These are phyloP conservation scores for Phataginus tricuspis DNA, from an alignment of 2,797 vertebrate species.

Conservation along the genomic window DNA sequence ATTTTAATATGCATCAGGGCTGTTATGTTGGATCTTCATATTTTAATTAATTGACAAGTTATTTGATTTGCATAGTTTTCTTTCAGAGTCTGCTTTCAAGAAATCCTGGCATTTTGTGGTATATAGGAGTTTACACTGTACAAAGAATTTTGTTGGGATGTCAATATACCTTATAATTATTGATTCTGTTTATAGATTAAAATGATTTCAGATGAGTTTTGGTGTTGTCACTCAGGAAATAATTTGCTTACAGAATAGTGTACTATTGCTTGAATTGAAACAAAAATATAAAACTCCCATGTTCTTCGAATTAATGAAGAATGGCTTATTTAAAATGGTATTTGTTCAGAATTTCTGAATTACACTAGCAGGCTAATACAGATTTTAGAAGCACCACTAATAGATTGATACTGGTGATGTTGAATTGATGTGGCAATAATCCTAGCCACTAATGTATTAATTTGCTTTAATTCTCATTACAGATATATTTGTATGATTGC, in stretches of 20 bases:
- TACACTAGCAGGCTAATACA: not conserved
- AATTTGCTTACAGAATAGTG: slow-evolving; percentile 36
- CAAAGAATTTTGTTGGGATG: not conserved
- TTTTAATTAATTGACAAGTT: slow-evolving; percentile 27
- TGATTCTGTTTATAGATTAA: slow-evolving; percentile 23
- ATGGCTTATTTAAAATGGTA: not conserved
- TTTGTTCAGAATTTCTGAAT: not conserved
- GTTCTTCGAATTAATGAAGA: not conserved
- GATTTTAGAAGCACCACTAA: not conserved
- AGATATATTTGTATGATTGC: slow-evolving; percentile 99
- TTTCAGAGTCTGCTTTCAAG: not conserved
- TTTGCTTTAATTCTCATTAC: slow-evolving; percentile 50
- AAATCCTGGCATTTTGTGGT: not conserved
- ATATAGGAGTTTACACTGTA: not conserved
- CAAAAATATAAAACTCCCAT: not conserved
- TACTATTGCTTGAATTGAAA: not conserved
- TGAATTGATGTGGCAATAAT: not conserved
- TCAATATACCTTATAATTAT: not conserved
- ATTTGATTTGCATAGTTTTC: slow-evolving; percentile 31
- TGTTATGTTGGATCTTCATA: not conserved
- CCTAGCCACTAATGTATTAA: not conserved
- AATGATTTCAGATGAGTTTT: slow-evolving; percentile 16
- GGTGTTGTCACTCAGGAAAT: slow-evolving; percentile 6
- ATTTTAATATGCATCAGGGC: not conserved
- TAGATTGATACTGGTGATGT: not conserved